Percentiles rank a stretch among this genome's conserved stretches.
These are phyloP conservation scores for Cotesia vestalis DNA, from an alignment of 1,140 invertebrate species.

Conservation along the genomic window DNA sequence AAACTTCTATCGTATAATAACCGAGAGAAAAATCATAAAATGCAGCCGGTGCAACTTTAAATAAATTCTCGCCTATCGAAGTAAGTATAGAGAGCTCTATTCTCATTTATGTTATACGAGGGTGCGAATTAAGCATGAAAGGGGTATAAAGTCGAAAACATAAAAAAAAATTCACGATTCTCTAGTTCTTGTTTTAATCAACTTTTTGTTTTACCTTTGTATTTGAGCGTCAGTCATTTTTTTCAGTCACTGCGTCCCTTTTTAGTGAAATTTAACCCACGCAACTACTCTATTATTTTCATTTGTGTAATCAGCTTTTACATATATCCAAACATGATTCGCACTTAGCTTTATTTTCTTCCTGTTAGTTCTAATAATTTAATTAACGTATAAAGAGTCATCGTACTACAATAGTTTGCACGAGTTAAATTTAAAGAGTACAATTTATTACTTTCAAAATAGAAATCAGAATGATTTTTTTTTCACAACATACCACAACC, in stretches of 20 bases:
- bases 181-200: constrained; percentile 62
- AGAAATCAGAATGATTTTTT: too few species aligned
- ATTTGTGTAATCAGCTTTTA: constrained; percentile 59
- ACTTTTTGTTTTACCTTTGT: constrained; percentile 51
- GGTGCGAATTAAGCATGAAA: constrained; percentile 18
- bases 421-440: too few species aligned
- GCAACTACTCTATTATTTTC: constrained; percentile 49
- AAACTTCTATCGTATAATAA: neutral
- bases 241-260: constrained; percentile 23
- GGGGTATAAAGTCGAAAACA: constrained; percentile 20
- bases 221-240: constrained; percentile 38
- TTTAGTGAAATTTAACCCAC: constrained; percentile 32
- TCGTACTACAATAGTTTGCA: too few species aligned
- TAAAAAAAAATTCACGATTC: constrained; percentile 49
- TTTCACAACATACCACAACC: too few species aligned
- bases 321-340: constrained; percentile 42
- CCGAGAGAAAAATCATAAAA: constrained; percentile 33
- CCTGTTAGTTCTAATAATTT: too few species aligned
- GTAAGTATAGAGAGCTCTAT: constrained; percentile 21
- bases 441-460: too few species aligned
- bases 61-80: constrained; percentile 29
- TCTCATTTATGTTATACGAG: constrained; percentile 14
- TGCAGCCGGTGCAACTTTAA: constrained; percentile 45
- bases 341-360: constrained; percentile 41
- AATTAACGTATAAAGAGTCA: too few species aligned